Base-by-base conservation (phyloP, 2,888 invertebrate genomes). In the Cephalotes varians region DNA sequence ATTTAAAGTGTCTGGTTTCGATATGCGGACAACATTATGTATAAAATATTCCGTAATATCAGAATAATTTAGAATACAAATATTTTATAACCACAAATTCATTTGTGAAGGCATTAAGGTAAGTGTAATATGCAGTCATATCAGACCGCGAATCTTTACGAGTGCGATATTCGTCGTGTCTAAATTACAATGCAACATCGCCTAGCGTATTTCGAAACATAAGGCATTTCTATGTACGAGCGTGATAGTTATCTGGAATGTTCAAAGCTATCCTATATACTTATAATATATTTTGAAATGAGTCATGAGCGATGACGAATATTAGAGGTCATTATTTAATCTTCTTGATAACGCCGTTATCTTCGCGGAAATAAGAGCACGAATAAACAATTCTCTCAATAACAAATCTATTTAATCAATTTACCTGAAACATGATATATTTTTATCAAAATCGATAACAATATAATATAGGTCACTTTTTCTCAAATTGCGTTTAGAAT, bases 51-150 rank as follows among this genome's bases (percentile, higher is more conserved):
- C 21, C 25, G 18, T 21, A 34, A 54, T 56, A 69, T 69, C 31
- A 12, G 18, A 69, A 56, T 56, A 69, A 56, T 79, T 69, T 44
- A 5, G 18, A 21, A 12, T 34, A 34, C 34, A 44, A 69, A 79
- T 79, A 79, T 56, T 69, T 77, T 47, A 49, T 58, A 79, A 69
- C 44, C n/a, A 25, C 44, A 34, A 79, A 79, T 79, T 69, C 56
- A 56, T 79, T 56, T 79, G 56, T 47, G 5, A 79, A 47, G 34
- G 56, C 56, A 69, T 79, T 69, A 79, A 79, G 69, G 69, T 69
- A 56, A 69, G 69, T 49, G 77, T 47, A 56, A 47, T 56, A 40
- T 34, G 44, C 69, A 34, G 28, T 56, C 56, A 49, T 69, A 56
- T 79, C 69, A 34, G n/a, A 34, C 15, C 18, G 12, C 44, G 56